A percentile compares a stretch with the other conserved stretches of the same genome.
These are phyloP conservation scores for Lepus americanus DNA, from an alignment of 2,113 vertebrate genomes.

Conservation along the genomic window DNA sequence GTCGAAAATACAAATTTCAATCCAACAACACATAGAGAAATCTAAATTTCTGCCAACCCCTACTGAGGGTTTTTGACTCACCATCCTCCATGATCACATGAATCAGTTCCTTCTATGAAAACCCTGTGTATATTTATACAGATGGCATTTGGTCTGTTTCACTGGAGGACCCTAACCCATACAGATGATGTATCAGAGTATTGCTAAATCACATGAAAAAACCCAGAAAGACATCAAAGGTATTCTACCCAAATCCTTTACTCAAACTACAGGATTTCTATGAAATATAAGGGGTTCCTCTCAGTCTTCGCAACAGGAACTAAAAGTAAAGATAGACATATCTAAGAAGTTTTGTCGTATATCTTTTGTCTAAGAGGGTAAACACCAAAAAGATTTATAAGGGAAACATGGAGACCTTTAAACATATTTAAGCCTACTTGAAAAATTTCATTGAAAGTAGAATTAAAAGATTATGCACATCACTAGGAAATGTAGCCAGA, in stretches of 20 bases:
- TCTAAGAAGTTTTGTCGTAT: background rate
- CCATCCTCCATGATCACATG: background rate
- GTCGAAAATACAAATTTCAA: too few species aligned
- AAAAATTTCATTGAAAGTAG: too few species aligned
- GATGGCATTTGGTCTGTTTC: background rate
- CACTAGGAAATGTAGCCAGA: background rate
- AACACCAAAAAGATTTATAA: background rate
- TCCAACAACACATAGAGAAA: too few species aligned
- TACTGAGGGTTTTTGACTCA: background rate
- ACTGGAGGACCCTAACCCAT: background rate
- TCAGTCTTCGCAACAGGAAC: background rate
- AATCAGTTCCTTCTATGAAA: background rate
- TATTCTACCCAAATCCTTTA: background rate
- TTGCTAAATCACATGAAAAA: constrained; percentile 18
- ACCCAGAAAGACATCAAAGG: background rate
- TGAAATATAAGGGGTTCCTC: background rate
- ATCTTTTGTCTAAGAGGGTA: background rate
- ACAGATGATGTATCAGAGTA: background rate
- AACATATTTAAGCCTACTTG: background rate
- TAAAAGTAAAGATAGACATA: background rate
- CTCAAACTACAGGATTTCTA: background rate
- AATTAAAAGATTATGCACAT: too few species aligned
- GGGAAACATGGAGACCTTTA: background rate
- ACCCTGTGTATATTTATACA: background rate
- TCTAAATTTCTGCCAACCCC: background rate